phyloP scores from a whole-genome alignment of 2,797 vertebrate species.

The Enteromius radiatus region DNA sequence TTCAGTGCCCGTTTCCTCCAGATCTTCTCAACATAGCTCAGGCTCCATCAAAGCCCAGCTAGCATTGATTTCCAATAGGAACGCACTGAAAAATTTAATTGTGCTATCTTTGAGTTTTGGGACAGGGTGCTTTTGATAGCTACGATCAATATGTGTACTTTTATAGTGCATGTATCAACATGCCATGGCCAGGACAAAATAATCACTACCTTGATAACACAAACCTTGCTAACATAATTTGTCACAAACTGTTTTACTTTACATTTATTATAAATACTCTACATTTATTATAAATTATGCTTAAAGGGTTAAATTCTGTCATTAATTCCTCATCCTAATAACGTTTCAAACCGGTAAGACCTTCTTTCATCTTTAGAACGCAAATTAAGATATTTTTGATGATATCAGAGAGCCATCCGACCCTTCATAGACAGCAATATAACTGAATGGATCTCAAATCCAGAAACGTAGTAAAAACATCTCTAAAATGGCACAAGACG shows the following conservation, averaged over 20 bases:
- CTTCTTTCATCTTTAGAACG: too few relatives aligned
- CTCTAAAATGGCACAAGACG: too few relatives aligned
- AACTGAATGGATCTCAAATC: too few relatives aligned
- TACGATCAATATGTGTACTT: constrained; percentile 38
- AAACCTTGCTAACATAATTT: background rate
- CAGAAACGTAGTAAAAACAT: too few relatives aligned
- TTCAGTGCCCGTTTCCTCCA: constrained; percentile 42
- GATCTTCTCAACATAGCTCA: constrained; percentile 17
- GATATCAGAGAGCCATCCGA: too few relatives aligned
- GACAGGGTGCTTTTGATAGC: constrained; percentile 36
- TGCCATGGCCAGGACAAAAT: constrained; percentile 8
- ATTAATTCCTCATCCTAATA: too few relatives aligned
- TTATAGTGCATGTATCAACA: constrained; percentile 39
- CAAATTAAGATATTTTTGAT: too few relatives aligned
- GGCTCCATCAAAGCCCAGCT: constrained; percentile 49
- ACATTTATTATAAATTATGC: background rate
- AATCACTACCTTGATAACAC: background rate
- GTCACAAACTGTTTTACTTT: background rate
- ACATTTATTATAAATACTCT: background rate
- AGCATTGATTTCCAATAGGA: constrained; percentile 59
- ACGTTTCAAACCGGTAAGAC: too few relatives aligned
- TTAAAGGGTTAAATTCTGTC: too few relatives aligned
- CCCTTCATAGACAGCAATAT: too few relatives aligned
- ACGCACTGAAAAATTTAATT: constrained; percentile 52
- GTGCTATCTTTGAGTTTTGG: constrained; percentile 40